Conservation (phyloP, 1,140 invertebrate genomes). For the Hermetia illucens region DNA sequence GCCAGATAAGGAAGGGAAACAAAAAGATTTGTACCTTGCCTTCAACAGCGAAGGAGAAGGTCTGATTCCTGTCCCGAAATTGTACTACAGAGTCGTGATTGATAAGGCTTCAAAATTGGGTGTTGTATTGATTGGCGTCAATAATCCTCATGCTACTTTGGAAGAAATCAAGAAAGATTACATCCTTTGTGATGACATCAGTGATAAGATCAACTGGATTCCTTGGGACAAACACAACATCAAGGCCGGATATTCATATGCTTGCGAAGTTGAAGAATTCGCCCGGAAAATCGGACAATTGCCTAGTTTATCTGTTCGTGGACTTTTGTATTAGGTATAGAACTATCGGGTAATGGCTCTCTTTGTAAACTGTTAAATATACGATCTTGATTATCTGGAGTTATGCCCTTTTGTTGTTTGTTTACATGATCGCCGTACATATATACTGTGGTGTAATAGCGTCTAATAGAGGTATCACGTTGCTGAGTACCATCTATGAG, state of each 20-base stretch:
- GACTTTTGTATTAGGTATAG: slow-evolving; percentile 1
- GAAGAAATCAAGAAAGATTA: slow-evolving; percentile 28
- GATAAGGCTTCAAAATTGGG: slow-evolving; percentile 31
- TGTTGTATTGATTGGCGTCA: slow-evolving; percentile 41
- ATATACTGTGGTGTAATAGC: too few species aligned
- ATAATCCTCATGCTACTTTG: slow-evolving; percentile 38
- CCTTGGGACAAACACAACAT: slow-evolving; percentile 35
- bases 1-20: slow-evolving; percentile 30
- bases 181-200: slow-evolving; percentile 37
- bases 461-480: too few species aligned
- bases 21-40: slow-evolving; percentile 34
- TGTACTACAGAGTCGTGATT: slow-evolving; percentile 45
- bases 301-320: slow-evolving; percentile 19
- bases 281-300: slow-evolving; percentile 33
- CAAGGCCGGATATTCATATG: slow-evolving; percentile 45
- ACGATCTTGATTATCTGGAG: too few species aligned
- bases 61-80: slow-evolving; percentile 36
- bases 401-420: too few species aligned
- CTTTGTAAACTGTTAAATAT: too few species aligned
- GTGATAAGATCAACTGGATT: slow-evolving; percentile 34
- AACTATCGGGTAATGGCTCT: too few species aligned
- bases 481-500: too few species aligned
- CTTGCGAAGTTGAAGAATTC: slow-evolving; percentile 45
- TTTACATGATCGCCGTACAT: too few species aligned
- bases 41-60: slow-evolving; percentile 27